Evolutionary conservation across 2,113 vertebrate species (phyloP).

Genomic region (Rana temporaria): DNA sequence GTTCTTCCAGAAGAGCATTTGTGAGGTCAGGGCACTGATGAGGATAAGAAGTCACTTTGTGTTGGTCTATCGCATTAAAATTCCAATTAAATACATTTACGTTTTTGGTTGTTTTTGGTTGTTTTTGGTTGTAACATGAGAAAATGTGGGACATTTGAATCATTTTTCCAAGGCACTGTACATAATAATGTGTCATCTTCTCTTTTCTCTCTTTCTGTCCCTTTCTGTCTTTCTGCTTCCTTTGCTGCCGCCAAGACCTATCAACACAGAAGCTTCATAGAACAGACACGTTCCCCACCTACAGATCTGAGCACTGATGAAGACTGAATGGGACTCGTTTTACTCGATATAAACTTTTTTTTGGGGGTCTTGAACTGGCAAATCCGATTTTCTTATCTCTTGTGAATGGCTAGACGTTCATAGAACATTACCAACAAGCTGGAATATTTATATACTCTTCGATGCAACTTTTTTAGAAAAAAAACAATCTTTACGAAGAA

Average conservation of each 20-base stretch:
- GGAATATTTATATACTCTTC: conserved; percentile 9
- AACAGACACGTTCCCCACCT: conserved; percentile 76
- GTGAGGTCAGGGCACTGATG: too few relatives aligned
- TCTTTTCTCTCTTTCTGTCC: not conserved
- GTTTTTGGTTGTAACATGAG: too few relatives aligned
- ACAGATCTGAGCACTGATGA: conserved; percentile 72
- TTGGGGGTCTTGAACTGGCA: not conserved
- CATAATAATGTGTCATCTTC: too few relatives aligned
- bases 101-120: too few relatives aligned
- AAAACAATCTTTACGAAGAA: not conserved
- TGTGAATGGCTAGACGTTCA: not conserved
- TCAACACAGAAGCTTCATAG: conserved; percentile 75
- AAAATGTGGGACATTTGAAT: too few relatives aligned
- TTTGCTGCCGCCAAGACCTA: conserved; percentile 58
- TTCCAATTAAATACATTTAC: too few relatives aligned
- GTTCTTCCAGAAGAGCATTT: too few relatives aligned
- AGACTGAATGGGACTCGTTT: not conserved
- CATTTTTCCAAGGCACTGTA: too few relatives aligned
- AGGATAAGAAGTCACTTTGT: too few relatives aligned
- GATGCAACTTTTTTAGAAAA: conserved; percentile 26
- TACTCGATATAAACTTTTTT: not conserved
- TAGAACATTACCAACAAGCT: not conserved
- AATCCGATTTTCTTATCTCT: not conserved
- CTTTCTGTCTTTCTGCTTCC: not conserved
- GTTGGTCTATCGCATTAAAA: too few relatives aligned